Evolutionary conservation across 37 sponge, comb jelly and placozoan species (phyloP).

Genomic region (Agelas oroides): DNA sequence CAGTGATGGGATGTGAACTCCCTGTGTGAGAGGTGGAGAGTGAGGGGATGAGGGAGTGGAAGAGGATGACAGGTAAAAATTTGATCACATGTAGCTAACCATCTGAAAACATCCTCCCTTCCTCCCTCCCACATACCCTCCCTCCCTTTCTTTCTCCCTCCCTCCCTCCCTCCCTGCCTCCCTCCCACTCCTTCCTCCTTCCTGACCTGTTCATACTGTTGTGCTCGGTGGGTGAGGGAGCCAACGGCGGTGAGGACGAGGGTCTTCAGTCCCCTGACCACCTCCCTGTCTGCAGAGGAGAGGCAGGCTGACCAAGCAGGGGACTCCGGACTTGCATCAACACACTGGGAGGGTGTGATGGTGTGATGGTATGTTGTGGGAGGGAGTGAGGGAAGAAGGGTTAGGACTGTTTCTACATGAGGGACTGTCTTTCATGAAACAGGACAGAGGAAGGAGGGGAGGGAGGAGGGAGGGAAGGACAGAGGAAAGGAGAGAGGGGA

Average conservation of each 20-base stretch:
- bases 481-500: too few relatives aligned
- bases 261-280: slow-evolving; percentile 56
- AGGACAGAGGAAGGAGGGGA: slow-evolving; percentile 9
- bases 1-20: slow-evolving; percentile 65
- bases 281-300: slow-evolving; percentile 51
- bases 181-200: too few relatives aligned
- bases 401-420: neutral
- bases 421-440: too few relatives aligned
- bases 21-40: slow-evolving; percentile 32
- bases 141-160: too few relatives aligned
- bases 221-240: slow-evolving; percentile 53
- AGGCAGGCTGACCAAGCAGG: slow-evolving; percentile 81
- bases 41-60: neutral
- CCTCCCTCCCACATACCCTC: too few relatives aligned
- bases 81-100: too few relatives aligned
- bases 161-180: too few relatives aligned
- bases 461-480: too few relatives aligned
- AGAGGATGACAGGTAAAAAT: neutral
- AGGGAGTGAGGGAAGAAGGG: neutral
- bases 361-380: neutral
- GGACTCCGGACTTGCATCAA: slow-evolving; percentile 70
- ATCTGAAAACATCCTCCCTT: too few relatives aligned
- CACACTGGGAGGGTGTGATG: neutral
- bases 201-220: slow-evolving; percentile 68
- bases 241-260: slow-evolving; percentile 58